Evolutionary conservation across 2,113 vertebrate species (phyloP), one percentile per base, ranked within the genome.

Genomic region (Macquaria ambigua): DNA sequence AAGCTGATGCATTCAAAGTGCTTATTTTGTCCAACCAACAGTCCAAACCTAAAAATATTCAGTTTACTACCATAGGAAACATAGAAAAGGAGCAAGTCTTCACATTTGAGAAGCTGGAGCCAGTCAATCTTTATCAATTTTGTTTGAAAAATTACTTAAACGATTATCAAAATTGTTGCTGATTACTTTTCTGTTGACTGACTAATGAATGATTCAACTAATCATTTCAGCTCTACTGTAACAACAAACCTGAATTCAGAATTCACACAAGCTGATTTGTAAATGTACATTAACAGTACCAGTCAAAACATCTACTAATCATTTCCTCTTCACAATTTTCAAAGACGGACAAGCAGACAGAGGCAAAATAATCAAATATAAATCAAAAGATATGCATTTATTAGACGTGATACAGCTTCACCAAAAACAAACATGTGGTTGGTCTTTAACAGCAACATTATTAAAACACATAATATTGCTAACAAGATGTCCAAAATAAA

Each of bases 331-430:
- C 0, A n/a, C 53, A 43, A 28, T 58, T 64, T 53, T 52, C 6
- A 20, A 8, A 21, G 52, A 53, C 18, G 0, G 12, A 46, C 11
- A 46, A 46, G 10, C 43, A 4, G 28, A 48, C 1, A 20, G 6
- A 31, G 12, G 39, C 25, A 46, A 11, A 70, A 15, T 3, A 18
- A 50, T 23, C 8, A 66, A 52, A 80, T 4, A 16, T 41, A 12
- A 75, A 74, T 61, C 12, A 64, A 85, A 85, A 82, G 8, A 68
- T 25, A 52, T 68, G 56, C 0, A 61, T 92, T 90, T 92, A 93
- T 88, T 92, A 55, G 39, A 83, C 63, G 43, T 11, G 34, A 63
- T 39, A 31, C 73, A 43, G 25, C 16, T 34, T 79, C n/a, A 37
- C 31, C 64, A 74, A 61, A 34, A 46, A 87, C 73, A 89, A 80